phyloP scores from a whole-genome alignment of 37 sponge, comb jelly and placozoan genomes.

The Ephydatia muelleri region DNA sequence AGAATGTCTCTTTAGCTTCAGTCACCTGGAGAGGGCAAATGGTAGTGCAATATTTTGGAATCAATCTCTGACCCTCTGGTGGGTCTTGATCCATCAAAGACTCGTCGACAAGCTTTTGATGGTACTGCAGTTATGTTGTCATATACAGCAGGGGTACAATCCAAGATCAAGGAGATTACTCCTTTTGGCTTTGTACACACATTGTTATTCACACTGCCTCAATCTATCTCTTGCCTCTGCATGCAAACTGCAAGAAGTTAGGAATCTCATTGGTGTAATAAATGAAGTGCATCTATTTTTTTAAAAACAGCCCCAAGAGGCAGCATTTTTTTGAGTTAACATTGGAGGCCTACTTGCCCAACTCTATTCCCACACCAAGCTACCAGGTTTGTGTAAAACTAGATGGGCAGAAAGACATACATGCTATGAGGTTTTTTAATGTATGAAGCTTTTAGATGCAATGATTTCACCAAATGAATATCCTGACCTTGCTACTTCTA shows the following conservation, averaged over 20 bases:
- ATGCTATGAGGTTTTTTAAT: too few species aligned
- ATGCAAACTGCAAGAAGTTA: conserved; percentile 38
- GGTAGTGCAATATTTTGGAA: conserved; percentile 25
- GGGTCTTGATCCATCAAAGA: too few species aligned
- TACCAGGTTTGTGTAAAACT: conserved; percentile 54
- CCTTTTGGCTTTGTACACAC: background rate
- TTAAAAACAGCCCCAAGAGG: conserved; percentile 20
- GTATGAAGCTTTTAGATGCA: conserved; percentile 39
- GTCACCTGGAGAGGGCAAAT: too few species aligned
- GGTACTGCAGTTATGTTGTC: conserved; percentile 31
- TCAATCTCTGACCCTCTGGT: conserved; percentile 16
- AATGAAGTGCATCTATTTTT: too few species aligned
- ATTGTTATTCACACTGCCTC: too few species aligned
- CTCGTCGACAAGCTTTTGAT: conserved; percentile 15
- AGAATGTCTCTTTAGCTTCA: too few species aligned
- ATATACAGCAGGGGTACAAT: conserved; percentile 7
- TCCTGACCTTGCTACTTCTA: too few species aligned
- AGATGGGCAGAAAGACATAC: conserved; percentile 52
- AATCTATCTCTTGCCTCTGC: too few species aligned
- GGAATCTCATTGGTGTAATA: conserved; percentile 21
- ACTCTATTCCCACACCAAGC: conserved; percentile 35
- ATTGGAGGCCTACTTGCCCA: background rate
- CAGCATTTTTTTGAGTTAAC: conserved; percentile 24
- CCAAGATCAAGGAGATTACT: conserved; percentile 8
- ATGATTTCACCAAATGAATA: conserved; percentile 35